phyloP scores from a whole-genome alignment of 2,113 vertebrate genomes.

The Canis aureus region DNA sequence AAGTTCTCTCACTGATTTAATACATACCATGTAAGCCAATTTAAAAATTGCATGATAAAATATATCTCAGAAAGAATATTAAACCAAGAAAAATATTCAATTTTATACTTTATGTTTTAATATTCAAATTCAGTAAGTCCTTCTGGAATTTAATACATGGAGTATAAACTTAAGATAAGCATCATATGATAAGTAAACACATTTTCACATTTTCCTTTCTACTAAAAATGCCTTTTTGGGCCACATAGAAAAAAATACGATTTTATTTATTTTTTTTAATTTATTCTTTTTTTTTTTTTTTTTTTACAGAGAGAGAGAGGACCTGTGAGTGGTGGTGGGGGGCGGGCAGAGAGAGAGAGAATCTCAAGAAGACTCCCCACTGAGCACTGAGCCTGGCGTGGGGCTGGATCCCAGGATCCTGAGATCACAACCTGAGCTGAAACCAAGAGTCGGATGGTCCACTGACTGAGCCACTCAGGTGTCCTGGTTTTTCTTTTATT shows the following conservation, averaged over 20 bases:
- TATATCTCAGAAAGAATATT: neutral
- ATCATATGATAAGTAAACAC: neutral
- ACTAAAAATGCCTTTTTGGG: neutral
- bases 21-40: neutral
- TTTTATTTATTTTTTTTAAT: neutral
- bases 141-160: neutral
- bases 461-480: neutral
- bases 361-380: neutral
- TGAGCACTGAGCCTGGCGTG: neutral
- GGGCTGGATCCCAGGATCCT: neutral
- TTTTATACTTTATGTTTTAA: neutral
- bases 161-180: neutral
- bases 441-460: neutral
- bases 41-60: neutral
- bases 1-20: slow-evolving; percentile 31
- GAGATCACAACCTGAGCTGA: neutral
- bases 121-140: neutral
- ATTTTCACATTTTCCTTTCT: neutral
- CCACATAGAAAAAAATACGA: neutral
- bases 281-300: neutral
- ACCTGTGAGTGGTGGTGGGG: neutral
- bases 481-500: neutral
- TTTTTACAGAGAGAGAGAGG: neutral
- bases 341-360: neutral
- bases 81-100: slow-evolving; percentile 1